Base-by-base conservation (phyloP, 2,113 vertebrate species). In the Hemibagrus wyckioides region DNA sequence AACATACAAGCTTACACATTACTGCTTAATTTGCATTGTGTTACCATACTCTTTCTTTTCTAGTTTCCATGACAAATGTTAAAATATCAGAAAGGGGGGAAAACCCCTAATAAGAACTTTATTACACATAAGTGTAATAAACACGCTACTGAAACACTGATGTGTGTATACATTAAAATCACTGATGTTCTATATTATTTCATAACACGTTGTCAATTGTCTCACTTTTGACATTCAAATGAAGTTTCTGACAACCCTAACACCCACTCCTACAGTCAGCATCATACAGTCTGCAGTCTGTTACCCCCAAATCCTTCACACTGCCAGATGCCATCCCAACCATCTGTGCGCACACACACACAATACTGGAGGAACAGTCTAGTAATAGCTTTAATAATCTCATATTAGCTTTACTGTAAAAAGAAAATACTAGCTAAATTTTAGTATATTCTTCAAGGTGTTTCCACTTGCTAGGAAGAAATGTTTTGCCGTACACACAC, bases 261-360 rank as follows among this genome's bases (percentile, higher is more conserved):
- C 67, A 21, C 69, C 36, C 50, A 3, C 52, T 41, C 83, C 82
- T 54, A 69, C 23, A 36, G 48, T 25, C 44, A 56, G n/a, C 50
- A 56, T 71, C 19, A 41, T 23, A 57, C 50, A 57, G 17, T 56
- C n/a, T 85, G 17, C 52, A 57, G 23, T 41, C 36, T n/a, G 52
- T 76, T 75, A 85, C 75, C 28, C 41, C 69, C 57, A 36, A 85
- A 71, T 44, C 69, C 39, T 77, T 65, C 57, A 65, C 28, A 52
- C 21, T 8, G 57, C 56, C 71, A 61, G 73, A 48, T 79, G 57
- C 73, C 41, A 5, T 77, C 28, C 13, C 25, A 13, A 56, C 52
- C 52, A 80, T 80, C 54, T 59, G 50, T 17, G 33, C 50, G 1
- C 30, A 1, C 54, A 39, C 30, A 52, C n/a, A 52, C 44, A 50